Evolutionary conservation across 2,797 vertebrate genomes (phyloP).

Genomic region (Pseudopleuronectes americanus): DNA sequence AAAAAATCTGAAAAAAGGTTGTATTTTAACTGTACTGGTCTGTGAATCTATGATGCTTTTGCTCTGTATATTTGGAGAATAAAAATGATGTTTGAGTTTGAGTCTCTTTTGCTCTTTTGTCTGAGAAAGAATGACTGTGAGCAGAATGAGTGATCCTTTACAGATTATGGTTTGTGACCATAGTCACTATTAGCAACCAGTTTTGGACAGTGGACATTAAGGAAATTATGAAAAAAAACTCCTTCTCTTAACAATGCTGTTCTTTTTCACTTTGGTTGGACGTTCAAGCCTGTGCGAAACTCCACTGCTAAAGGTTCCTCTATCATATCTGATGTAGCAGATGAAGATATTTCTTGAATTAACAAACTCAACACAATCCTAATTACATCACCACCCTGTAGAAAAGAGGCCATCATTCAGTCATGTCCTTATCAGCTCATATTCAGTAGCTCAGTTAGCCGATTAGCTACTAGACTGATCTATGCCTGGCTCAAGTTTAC

Average conservation of each 20-base stretch:
- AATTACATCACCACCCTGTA: constrained; percentile 12
- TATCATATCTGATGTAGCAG: too few species aligned
- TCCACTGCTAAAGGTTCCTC: neutral
- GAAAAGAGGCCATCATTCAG: neutral
- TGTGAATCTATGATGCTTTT: constrained; percentile 88
- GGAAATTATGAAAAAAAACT: too few species aligned
- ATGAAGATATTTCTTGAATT: neutral
- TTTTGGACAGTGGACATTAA: too few species aligned
- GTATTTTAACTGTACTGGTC: constrained; percentile 87
- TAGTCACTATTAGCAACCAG: too few species aligned
- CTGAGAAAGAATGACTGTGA: constrained; percentile 14
- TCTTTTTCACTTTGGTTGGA: too few species aligned
- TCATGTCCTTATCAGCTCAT: neutral
- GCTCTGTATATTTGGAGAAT: constrained; percentile 88
- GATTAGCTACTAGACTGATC: neutral
- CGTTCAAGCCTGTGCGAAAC: neutral
- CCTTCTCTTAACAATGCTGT: too few species aligned
- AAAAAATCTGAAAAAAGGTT: constrained; percentile 61
- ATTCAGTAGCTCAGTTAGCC: neutral
- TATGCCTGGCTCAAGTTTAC: constrained; percentile 9
- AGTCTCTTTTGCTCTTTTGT: constrained; percentile 51
- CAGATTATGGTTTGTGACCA: too few species aligned
- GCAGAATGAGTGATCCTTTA: neutral
- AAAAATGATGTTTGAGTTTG: constrained; percentile 79
- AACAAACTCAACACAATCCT: neutral